phyloP scores from a whole-genome alignment of 1,140 invertebrate species.

The Temnothorax longispinosus region DNA sequence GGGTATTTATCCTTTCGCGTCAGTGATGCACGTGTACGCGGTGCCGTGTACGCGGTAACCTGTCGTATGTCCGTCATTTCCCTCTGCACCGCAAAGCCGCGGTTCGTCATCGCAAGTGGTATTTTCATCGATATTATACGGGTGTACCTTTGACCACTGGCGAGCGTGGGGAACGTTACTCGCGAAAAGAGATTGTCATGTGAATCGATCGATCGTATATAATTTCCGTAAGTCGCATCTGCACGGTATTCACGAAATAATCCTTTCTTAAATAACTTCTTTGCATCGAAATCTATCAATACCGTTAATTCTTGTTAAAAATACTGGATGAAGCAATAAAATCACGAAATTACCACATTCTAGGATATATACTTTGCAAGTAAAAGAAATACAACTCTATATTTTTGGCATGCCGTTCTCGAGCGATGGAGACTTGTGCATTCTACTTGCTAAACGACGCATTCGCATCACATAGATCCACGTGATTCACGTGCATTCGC shows the following conservation, averaged over 20 bases:
- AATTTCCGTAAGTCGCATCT: background rate
- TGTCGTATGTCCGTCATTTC: constrained; percentile 41
- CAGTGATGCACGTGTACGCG: constrained; percentile 64
- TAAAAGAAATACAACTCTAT: background rate
- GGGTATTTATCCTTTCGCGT: constrained; percentile 81
- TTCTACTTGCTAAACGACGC: constrained; percentile 36
- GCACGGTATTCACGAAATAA: background rate
- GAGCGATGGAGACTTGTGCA: background rate
- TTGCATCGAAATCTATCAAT: background rate
- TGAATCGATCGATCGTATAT: constrained; percentile 18
- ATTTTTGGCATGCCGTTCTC: background rate
- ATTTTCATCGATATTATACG: constrained; percentile 71
- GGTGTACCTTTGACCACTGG: constrained; percentile 65
- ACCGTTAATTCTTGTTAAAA: background rate
- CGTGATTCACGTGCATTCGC: constrained; percentile 51
- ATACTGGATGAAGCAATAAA: background rate
- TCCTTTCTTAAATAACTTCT: background rate
- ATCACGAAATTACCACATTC: background rate
- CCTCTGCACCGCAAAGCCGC: background rate
- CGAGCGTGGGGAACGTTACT: constrained; percentile 26
- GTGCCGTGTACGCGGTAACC: constrained; percentile 72
- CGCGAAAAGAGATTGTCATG: background rate
- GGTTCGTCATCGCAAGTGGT: background rate
- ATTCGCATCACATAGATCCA: constrained; percentile 50
- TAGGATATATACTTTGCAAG: background rate